phyloP scores from a whole-genome alignment of 1,140 invertebrate genomes.

The Pentalonia nigronervosa region DNA sequence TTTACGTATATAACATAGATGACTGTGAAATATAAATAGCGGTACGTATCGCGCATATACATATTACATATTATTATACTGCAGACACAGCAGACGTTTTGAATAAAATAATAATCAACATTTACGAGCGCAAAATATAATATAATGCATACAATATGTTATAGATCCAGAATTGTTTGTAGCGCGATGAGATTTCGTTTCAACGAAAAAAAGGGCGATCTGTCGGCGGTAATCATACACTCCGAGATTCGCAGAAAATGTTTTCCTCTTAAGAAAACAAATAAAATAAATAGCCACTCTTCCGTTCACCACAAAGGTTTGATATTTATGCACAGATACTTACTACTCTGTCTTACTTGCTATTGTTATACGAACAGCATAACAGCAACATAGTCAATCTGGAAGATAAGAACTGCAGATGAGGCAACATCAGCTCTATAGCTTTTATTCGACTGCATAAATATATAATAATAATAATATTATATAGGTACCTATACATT shows the following conservation, averaged over 20 bases:
- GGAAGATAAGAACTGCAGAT: background rate
- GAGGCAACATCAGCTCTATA: background rate
- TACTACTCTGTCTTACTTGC: background rate
- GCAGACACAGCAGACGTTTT: background rate
- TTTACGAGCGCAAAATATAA: constrained; percentile 24
- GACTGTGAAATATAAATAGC: background rate
- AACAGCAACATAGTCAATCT: no score
- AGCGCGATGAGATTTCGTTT: background rate
- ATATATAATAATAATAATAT: no score
- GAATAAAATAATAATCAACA: constrained; percentile 26
- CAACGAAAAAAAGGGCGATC: background rate
- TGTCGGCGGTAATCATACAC: background rate
- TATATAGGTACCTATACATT: background rate
- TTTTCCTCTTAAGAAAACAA: background rate
- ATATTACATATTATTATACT: background rate
- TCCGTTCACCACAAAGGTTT: background rate
- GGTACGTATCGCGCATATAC: background rate
- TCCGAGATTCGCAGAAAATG: background rate
- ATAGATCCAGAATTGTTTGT: background rate
- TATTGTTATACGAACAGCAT: background rate
- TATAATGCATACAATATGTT: background rate
- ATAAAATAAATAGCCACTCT: background rate
- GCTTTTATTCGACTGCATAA: background rate
- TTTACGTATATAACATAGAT: background rate
- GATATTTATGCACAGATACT: background rate